Evolutionary conservation across 2,797 vertebrate species (phyloP).

Genomic region (Pogonophryne albipinna): DNA sequence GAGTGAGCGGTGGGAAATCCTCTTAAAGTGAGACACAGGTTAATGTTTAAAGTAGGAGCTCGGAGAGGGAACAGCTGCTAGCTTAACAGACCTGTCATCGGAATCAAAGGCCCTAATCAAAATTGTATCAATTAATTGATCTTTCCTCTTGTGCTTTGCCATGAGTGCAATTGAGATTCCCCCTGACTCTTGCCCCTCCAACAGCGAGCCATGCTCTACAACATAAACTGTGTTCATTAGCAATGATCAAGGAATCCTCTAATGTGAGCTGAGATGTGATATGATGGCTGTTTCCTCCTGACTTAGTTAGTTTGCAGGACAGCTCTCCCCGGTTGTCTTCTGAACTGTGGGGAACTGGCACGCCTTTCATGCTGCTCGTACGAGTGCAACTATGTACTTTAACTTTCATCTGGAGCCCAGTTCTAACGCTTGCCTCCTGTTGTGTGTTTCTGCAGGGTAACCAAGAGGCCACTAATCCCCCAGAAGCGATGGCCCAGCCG

Average conservation of each 20-base stretch:
- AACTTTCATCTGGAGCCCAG: constrained; percentile 32
- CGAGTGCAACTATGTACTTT: constrained; percentile 43
- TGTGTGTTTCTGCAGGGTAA: constrained; percentile 87
- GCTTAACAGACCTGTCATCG: constrained; percentile 72
- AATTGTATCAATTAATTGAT: constrained; percentile 80
- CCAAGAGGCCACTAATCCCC: constrained; percentile 94
- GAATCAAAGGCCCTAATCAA: constrained; percentile 81
- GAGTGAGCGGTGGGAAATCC: not conserved
- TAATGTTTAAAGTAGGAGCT: constrained; percentile 41
- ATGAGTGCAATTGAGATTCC: constrained; percentile 64
- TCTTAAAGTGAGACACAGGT: constrained; percentile 32
- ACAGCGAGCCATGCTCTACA: constrained; percentile 68
- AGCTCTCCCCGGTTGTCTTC: constrained; percentile 42
- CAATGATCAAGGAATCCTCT: constrained; percentile 78
- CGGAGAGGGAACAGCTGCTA: constrained; percentile 53
- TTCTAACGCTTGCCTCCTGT: constrained; percentile 27
- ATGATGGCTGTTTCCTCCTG: constrained; percentile 69
- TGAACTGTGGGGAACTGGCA: constrained; percentile 7
- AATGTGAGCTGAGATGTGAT: constrained; percentile 74
- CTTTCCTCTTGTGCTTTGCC: constrained; percentile 75
- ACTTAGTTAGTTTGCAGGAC: constrained; percentile 64
- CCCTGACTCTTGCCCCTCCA: constrained; percentile 61
- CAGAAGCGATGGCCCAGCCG: constrained; percentile 96
- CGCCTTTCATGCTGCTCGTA: constrained; percentile 46
- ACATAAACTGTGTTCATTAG: constrained; percentile 81